These are phyloP conservation scores for Drosophila pallidifrons DNA, from an alignment of 1,140 invertebrate genomes.

Conservation along the genomic window DNA sequence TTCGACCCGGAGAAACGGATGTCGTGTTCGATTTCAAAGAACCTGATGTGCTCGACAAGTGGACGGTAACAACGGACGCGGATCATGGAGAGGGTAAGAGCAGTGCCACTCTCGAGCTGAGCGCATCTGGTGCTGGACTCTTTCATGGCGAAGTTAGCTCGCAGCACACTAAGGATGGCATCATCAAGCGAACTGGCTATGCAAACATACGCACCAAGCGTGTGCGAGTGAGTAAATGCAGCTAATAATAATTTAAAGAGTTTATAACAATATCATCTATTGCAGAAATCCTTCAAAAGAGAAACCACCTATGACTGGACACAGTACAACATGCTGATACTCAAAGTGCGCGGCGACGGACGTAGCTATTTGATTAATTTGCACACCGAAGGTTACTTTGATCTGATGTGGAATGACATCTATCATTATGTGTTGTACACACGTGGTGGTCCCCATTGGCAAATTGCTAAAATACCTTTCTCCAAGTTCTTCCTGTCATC, in stretches of 20 bases:
- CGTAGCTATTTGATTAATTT: slow-evolving; percentile 94
- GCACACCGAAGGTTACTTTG: slow-evolving; percentile 89
- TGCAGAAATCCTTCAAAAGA: slow-evolving; percentile 93
- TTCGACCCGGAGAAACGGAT: slow-evolving; percentile 89
- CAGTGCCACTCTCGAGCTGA: slow-evolving; percentile 88
- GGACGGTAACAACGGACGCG: slow-evolving; percentile 91
- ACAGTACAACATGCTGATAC: slow-evolving; percentile 92
- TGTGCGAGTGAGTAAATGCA: slow-evolving; percentile 86
- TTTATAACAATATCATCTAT: slow-evolving; percentile 9
- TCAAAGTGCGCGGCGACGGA: slow-evolving; percentile 96
- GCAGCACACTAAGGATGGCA: slow-evolving; percentile 92
- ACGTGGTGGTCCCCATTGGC: slow-evolving; percentile 98
- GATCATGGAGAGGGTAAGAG: slow-evolving; percentile 94
- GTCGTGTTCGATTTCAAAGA: slow-evolving; percentile 89
- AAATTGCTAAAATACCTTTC: slow-evolving; percentile 96
- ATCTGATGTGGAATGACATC: slow-evolving; percentile 93
- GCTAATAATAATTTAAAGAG: background rate
- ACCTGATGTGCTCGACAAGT: slow-evolving; percentile 88
- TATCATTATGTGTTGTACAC: slow-evolving; percentile 94
- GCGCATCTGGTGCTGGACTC: slow-evolving; percentile 89
- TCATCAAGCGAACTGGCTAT: slow-evolving; percentile 90
- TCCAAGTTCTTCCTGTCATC: slow-evolving; percentile 95
- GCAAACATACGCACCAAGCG: slow-evolving; percentile 90
- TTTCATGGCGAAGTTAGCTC: slow-evolving; percentile 92
- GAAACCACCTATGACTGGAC: slow-evolving; percentile 90